A percentile compares a stretch with the other conserved stretches of the same genome.
Conservation (phyloP, 2,113 vertebrate species). For the Motacilla tschutschensis region DNA sequence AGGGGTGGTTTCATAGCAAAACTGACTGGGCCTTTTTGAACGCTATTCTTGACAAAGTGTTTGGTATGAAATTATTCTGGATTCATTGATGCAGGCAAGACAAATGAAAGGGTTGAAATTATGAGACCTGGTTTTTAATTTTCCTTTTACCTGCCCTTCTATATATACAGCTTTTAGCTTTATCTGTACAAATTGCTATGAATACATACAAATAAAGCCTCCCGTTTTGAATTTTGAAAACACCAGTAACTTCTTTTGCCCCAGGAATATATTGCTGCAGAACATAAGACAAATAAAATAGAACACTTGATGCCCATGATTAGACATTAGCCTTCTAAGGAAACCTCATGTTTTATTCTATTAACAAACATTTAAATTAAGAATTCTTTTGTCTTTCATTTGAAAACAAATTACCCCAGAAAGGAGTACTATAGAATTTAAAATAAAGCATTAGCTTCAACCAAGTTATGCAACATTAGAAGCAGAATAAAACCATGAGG, state of each 20-base stretch:
- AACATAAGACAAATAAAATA: neutral
- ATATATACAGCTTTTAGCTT: neutral
- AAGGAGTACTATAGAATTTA: neutral
- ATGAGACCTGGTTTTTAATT: neutral
- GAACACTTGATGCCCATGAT: neutral
- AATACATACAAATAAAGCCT: neutral
- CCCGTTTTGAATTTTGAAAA: neutral
- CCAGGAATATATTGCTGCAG: neutral
- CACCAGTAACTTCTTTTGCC: neutral
- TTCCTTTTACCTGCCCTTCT: neutral
- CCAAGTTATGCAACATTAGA: neutral
- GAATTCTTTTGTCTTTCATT: neutral
- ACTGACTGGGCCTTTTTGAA: neutral
- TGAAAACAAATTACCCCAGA: neutral
- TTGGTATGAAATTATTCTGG: neutral
- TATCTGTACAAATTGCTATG: neutral
- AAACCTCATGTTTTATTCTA: neutral
- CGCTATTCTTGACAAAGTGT: neutral
- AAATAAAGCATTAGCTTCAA: slow-evolving; percentile 9
- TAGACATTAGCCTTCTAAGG: neutral
- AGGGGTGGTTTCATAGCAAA: neutral
- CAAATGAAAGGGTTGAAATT: neutral
- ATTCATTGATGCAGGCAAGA: neutral
- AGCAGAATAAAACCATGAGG: slow-evolving; percentile 4
- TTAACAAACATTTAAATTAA: neutral